These are phyloP conservation scores for Typhlichthys subterraneus DNA, from an alignment of 2,797 vertebrate species.

Conservation along the genomic window DNA sequence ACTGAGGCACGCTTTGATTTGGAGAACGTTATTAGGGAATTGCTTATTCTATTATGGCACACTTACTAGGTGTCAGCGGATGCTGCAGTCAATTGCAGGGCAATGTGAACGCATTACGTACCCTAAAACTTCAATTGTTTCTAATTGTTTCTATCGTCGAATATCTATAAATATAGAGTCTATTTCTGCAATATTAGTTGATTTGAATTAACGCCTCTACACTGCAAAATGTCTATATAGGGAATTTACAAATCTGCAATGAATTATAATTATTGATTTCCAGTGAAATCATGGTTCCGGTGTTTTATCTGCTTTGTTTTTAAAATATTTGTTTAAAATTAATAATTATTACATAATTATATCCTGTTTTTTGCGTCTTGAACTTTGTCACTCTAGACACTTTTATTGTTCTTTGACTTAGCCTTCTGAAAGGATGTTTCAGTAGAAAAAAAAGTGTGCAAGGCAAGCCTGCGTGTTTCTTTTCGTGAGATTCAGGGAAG, in stretches of 20 bases:
- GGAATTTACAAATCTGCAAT: not conserved
- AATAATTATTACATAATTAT: slow-evolving; percentile 82
- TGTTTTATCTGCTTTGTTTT: slow-evolving; percentile 75
- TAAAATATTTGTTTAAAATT: slow-evolving; percentile 74
- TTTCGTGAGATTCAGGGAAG: slow-evolving; percentile 65
- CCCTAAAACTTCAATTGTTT: too few relatives aligned
- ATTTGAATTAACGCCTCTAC: too few relatives aligned
- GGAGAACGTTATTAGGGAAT: too few relatives aligned
- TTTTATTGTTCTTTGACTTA: slow-evolving; percentile 79
- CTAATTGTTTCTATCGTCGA: too few relatives aligned
- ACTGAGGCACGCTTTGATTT: too few relatives aligned
- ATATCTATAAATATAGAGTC: too few relatives aligned
- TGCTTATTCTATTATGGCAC: too few relatives aligned
- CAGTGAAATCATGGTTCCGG: slow-evolving; percentile 56
- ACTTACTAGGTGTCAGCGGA: too few relatives aligned
- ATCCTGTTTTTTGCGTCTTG: slow-evolving; percentile 79
- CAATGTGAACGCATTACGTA: too few relatives aligned
- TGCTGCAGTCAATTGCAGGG: too few relatives aligned
- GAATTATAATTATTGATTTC: not conserved
- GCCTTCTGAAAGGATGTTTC: slow-evolving; percentile 64
- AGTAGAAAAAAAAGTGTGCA: slow-evolving; percentile 38
- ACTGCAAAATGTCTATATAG: not conserved
- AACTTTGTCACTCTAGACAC: slow-evolving; percentile 65
- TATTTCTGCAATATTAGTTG: too few relatives aligned
- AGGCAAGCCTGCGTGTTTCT: slow-evolving; percentile 7